Evolutionary conservation across 2,113 vertebrate species (phyloP).

Genomic region (Varanus komodoensis): DNA sequence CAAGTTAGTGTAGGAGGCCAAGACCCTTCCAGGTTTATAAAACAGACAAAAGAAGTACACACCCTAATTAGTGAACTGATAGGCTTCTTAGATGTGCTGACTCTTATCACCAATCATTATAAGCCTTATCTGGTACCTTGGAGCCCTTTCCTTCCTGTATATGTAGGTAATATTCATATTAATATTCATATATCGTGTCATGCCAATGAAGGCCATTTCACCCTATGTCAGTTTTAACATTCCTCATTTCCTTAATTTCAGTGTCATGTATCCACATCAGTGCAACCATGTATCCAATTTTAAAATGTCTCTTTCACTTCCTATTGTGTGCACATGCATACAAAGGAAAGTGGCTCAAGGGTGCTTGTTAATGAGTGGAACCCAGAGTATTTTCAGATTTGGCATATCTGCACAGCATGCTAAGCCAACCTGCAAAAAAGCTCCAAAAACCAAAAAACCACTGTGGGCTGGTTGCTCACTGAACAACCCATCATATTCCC

Average conservation of each 20-base stretch:
- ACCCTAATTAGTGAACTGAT: neutral
- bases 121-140: neutral
- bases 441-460: no score
- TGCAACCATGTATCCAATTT: neutral
- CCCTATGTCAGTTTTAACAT: neutral
- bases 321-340: neutral
- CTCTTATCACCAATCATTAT: neutral
- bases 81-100: neutral
- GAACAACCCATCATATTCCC: no score
- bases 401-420: no score
- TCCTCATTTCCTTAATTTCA: neutral
- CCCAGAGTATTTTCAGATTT: neutral
- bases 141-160: neutral
- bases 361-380: neutral
- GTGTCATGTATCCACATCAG: neutral
- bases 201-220: neutral
- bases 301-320: neutral
- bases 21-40: neutral
- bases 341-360: neutral
- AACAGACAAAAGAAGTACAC: neutral
- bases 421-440: no score
- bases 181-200: neutral
- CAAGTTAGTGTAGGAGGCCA: neutral
- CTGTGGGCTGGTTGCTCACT: no score
- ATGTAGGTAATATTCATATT: neutral